Conservation (phyloP, 2,113 vertebrate species). For the Eleginops maclovinus region DNA sequence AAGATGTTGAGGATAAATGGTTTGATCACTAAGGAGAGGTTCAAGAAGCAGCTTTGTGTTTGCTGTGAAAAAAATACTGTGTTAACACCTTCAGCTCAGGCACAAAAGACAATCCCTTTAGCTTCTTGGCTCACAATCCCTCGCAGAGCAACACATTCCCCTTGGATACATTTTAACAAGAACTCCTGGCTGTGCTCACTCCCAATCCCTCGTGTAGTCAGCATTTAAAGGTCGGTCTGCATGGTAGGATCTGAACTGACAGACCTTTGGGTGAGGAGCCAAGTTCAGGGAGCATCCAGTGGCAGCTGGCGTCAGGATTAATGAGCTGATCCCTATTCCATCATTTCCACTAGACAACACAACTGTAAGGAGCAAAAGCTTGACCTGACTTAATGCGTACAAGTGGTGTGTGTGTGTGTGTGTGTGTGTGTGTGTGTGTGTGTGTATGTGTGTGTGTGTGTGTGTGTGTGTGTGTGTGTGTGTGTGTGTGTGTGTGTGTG, state of each 20-base stretch:
- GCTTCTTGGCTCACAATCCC: slow-evolving; percentile 8
- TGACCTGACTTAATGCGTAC: slow-evolving; percentile 7
- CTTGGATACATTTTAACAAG: slow-evolving; percentile 28
- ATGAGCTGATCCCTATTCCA: slow-evolving; percentile 53
- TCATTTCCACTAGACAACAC: slow-evolving; percentile 50
- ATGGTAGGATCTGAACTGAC: slow-evolving; percentile 52
- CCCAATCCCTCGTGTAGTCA: slow-evolving; percentile 38
- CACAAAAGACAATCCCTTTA: slow-evolving; percentile 15
- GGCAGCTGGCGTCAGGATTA: slow-evolving; percentile 53
- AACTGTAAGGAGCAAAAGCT: slow-evolving; percentile 6
- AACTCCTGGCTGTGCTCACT: not conserved
- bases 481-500: slow-evolving; percentile 6
- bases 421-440: no score
- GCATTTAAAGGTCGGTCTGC: slow-evolving; percentile 32
- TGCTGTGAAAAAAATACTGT: not conserved
- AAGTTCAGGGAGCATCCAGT: slow-evolving; percentile 39
- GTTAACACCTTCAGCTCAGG: slow-evolving; percentile 2
- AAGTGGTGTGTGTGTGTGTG: no score
- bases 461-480: no score
- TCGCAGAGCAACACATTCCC: slow-evolving; percentile 25
- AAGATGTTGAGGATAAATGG: not conserved
- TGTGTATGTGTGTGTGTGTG: no score
- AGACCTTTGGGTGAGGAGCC: slow-evolving; percentile 37
- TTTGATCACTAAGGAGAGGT: not conserved
- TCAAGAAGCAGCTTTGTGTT: slow-evolving; percentile 4